phyloP scores from a whole-genome alignment of 2,113 vertebrate genomes.

The Carassius carassius region DNA sequence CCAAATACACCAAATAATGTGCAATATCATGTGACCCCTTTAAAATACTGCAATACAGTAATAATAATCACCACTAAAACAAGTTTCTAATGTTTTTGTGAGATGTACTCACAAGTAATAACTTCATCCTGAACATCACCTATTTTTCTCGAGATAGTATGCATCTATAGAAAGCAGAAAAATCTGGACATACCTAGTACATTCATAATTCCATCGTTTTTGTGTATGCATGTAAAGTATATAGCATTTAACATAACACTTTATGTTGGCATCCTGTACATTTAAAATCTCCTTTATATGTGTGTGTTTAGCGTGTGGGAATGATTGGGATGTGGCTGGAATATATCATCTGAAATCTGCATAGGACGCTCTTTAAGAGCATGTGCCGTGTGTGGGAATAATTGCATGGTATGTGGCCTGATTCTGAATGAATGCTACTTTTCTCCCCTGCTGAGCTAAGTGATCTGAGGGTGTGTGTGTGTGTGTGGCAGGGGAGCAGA shows the following conservation, averaged over 20 bases:
- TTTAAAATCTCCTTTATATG: not conserved
- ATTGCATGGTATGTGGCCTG: constrained; percentile 48
- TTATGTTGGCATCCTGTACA: not conserved
- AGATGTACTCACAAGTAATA: not conserved
- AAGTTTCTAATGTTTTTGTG: not conserved
- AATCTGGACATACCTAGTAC: not conserved
- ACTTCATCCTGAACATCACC: not conserved
- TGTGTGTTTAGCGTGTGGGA: constrained; percentile 29
- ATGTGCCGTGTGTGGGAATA: constrained; percentile 44
- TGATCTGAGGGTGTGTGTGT: not conserved
- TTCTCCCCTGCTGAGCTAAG: constrained; percentile 20
- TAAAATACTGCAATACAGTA: no score
- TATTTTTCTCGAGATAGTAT: not conserved
- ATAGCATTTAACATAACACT: not conserved
- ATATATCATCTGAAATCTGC: constrained; percentile 20
- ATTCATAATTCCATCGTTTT: not conserved
- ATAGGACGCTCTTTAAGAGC: constrained; percentile 33
- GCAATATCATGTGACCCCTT: no score
- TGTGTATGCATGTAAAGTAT: not conserved
- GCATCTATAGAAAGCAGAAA: not conserved
- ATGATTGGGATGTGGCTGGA: not conserved
- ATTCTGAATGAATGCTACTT: constrained; percentile 41
- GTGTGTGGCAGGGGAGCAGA: not conserved
- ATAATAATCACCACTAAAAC: not conserved
- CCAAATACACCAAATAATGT: no score